Evolutionary conservation across 1,140 invertebrate species (phyloP).

Genomic region (Bombus superbus): DNA sequence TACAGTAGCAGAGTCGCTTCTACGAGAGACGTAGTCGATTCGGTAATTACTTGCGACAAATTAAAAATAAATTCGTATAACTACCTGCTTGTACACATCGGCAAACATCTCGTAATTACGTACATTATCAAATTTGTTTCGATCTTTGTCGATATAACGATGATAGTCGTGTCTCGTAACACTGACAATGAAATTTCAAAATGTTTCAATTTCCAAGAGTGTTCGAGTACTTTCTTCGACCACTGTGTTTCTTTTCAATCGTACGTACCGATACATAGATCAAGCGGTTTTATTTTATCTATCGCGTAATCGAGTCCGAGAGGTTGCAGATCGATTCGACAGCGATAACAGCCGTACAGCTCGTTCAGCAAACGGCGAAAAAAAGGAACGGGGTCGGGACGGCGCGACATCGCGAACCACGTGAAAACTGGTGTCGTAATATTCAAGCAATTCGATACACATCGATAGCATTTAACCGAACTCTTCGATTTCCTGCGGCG

Average conservation of each 20-base stretch:
- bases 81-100: background rate
- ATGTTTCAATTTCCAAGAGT: background rate
- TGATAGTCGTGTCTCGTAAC: background rate
- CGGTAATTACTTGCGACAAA: background rate
- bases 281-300: background rate
- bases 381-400: background rate
- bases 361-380: background rate
- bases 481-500: slow-evolving; percentile 53
- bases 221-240: background rate
- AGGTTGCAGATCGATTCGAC: background rate
- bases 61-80: background rate
- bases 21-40: background rate
- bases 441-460: slow-evolving; percentile 59
- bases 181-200: background rate
- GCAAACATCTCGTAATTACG: background rate
- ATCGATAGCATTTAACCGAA: slow-evolving; percentile 58
- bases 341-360: background rate
- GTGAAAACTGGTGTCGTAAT: slow-evolving; percentile 47
- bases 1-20: too few relatives aligned
- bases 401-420: background rate
- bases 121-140: too few relatives aligned
- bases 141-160: background rate
- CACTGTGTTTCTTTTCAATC: background rate
- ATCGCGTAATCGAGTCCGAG: background rate
- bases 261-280: background rate